Evolutionary conservation across 2,797 vertebrate species (phyloP).

Genomic region (Lagodon rhomboides): DNA sequence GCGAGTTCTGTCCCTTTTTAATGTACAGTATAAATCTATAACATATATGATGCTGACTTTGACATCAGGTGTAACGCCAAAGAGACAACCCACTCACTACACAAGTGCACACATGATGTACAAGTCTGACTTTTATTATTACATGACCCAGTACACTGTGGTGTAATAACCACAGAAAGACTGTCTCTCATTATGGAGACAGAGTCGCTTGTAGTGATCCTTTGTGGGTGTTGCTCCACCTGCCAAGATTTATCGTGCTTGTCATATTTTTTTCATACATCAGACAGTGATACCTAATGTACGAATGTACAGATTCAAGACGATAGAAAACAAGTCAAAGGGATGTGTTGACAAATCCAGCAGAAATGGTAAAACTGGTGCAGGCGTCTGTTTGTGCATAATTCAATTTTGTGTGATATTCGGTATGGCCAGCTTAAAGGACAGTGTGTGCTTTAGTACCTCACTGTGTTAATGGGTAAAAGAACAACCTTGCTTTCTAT

Average conservation of each 20-base stretch:
- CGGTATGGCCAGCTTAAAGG: not conserved
- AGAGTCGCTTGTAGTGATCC: not conserved
- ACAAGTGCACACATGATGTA: not conserved
- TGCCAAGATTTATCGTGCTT: not conserved
- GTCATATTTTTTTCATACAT: constrained; percentile 12
- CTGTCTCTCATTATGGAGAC: not conserved
- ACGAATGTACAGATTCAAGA: not conserved
- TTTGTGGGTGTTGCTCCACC: not conserved
- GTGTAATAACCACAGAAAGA: constrained; percentile 6
- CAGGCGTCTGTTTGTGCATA: not conserved
- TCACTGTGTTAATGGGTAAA: not conserved
- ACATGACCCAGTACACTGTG: not conserved
- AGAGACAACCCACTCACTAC: constrained; percentile 5
- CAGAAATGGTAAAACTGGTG: not conserved
- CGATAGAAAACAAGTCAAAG: constrained; percentile 2
- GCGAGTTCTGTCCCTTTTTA: not conserved
- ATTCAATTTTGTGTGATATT: not conserved
- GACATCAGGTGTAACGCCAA: constrained; percentile 1
- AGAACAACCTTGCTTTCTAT: not conserved
- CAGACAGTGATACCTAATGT: not conserved
- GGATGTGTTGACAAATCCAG: not conserved
- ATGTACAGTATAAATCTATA: not conserved
- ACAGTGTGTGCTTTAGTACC: not conserved
- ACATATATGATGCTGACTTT: not conserved
- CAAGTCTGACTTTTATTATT: not conserved